phyloP scores from a whole-genome alignment of 2,113 vertebrate genomes.

The Ictidomys tridecemlineatus region DNA sequence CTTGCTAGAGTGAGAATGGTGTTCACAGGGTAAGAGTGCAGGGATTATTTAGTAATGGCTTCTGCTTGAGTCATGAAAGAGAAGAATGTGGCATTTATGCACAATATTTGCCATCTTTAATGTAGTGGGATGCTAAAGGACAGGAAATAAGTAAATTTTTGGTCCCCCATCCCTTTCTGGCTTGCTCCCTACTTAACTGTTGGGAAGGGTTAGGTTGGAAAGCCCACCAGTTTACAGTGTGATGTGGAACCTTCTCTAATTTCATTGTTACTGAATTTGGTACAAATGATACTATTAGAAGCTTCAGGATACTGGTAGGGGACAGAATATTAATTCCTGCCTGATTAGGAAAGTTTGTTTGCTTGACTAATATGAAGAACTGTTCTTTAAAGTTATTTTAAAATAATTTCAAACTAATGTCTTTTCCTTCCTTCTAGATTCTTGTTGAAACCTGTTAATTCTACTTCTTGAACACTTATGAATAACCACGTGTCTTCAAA shows the following conservation, averaged over 20 bases:
- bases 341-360: neutral
- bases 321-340: neutral
- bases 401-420: neutral
- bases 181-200: neutral
- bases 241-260: neutral
- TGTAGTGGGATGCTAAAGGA: neutral
- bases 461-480: slow-evolving; percentile 70
- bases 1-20: neutral
- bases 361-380: neutral
- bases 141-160: neutral
- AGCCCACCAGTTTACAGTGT: neutral
- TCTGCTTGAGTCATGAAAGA: too few species aligned
- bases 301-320: neutral
- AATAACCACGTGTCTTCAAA: slow-evolving; percentile 76
- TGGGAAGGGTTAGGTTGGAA: neutral
- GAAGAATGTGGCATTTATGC: neutral
- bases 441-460: slow-evolving; percentile 73
- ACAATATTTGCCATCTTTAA: neutral
- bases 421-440: slow-evolving; percentile 81
- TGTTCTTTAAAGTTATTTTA: slow-evolving; percentile 1
- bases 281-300: neutral
- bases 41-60: neutral
- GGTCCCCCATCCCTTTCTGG: neutral
- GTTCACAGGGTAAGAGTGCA: neutral
- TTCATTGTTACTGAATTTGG: neutral